These are phyloP conservation scores for Drosophila athabasca DNA, from an alignment of 1,140 invertebrate species.

Conservation along the genomic window DNA sequence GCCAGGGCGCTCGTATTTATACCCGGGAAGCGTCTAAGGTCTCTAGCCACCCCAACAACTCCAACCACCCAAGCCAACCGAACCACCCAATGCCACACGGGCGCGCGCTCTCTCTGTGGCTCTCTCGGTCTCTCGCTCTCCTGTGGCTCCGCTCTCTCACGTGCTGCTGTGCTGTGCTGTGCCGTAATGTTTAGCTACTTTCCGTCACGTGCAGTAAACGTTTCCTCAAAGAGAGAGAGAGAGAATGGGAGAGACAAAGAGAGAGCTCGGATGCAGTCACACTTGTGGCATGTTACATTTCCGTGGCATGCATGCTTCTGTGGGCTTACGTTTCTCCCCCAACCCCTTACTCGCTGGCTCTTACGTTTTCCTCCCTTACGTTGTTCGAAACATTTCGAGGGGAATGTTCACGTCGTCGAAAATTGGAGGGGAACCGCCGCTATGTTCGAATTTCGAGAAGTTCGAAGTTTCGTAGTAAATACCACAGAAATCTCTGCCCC, in stretches of 20 bases:
- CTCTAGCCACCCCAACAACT: conserved; percentile 38
- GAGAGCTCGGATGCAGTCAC: conserved; percentile 37
- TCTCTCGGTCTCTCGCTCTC: conserved; percentile 7
- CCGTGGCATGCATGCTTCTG: neutral
- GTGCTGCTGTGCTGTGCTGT: conserved; percentile 29
- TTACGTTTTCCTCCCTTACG: conserved; percentile 15
- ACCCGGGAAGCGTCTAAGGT: conserved; percentile 65
- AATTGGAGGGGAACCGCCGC: no score
- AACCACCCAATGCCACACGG: conserved; percentile 40
- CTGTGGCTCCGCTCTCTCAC: conserved; percentile 1
- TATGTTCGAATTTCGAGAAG: no score
- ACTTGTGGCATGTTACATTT: conserved; percentile 70
- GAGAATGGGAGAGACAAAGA: neutral
- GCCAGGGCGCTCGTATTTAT: conserved; percentile 59
- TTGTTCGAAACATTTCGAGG: conserved; percentile 1
- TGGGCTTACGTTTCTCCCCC: conserved; percentile 15
- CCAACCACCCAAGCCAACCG: neutral
- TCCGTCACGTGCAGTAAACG: conserved; percentile 69
- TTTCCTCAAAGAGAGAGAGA: conserved; percentile 37
- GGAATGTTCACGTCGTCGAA: neutral
- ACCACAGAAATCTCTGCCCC: no score
- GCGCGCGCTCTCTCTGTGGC: conserved; percentile 16
- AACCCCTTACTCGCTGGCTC: conserved; percentile 6
- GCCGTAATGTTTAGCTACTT: conserved; percentile 67
- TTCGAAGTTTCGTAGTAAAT: no score